These are phyloP conservation scores for Exocentrus adspersus DNA, from an alignment of 2,888 invertebrate species.

Conservation along the genomic window DNA sequence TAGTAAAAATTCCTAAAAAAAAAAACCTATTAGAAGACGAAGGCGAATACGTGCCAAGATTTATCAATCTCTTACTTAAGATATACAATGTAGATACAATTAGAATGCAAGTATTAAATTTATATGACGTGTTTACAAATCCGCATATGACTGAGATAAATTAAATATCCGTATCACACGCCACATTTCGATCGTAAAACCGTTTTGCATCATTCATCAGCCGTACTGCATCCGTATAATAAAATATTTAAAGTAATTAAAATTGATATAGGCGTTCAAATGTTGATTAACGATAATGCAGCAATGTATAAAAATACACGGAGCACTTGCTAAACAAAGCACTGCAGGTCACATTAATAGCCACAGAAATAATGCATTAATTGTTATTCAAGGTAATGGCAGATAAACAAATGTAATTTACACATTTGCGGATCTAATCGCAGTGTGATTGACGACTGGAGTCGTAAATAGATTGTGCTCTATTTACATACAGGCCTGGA, in stretches of 20 bases:
- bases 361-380: conserved; percentile 36
- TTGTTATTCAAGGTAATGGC: conserved; percentile 50
- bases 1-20: too few relatives aligned
- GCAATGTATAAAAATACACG: conserved; percentile 26
- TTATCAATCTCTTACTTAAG: too few relatives aligned
- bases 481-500: conserved; percentile 42
- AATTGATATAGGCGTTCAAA: conserved; percentile 27
- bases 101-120: background rate
- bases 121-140: background rate
- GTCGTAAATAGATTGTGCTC: conserved; percentile 36
- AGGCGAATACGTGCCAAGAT: too few relatives aligned
- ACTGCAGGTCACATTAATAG: conserved; percentile 18
- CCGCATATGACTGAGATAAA: background rate
- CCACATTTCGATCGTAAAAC: background rate
- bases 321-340: conserved; percentile 29
- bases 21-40: too few relatives aligned
- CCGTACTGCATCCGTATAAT: conserved; percentile 36
- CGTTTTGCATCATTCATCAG: conserved; percentile 23
- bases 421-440: conserved; percentile 51
- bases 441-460: conserved; percentile 42
- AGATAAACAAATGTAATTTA: conserved; percentile 48
- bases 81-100: background rate
- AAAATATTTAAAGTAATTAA: conserved; percentile 36
- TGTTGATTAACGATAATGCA: conserved; percentile 31
- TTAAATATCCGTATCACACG: conserved; percentile 2